These are phyloP conservation scores for Clarias fuscus DNA, from an alignment of 2,797 vertebrate genomes.

Conservation along the genomic window DNA sequence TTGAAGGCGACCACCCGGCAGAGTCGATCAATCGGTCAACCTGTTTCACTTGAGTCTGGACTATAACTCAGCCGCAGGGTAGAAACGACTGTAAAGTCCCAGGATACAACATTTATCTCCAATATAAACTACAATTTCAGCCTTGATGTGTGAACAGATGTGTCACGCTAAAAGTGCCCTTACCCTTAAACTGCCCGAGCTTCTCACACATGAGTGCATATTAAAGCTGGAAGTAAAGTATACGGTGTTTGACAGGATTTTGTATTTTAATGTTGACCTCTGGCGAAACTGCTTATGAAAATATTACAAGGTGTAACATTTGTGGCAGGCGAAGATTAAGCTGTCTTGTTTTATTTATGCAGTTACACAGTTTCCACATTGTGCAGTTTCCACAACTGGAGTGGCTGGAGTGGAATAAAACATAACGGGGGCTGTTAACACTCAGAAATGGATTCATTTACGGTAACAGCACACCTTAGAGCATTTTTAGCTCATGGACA, in stretches of 20 bases:
- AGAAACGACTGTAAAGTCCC: background rate
- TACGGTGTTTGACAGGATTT: background rate
- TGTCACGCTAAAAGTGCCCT: background rate
- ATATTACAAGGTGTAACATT: slow-evolving; percentile 17
- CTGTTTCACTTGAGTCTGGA: background rate
- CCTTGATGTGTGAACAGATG: slow-evolving; percentile 9
- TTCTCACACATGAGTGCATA: slow-evolving; percentile 2
- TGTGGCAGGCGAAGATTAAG: slow-evolving; percentile 14
- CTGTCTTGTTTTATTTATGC: slow-evolving; percentile 22
- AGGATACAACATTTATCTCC: background rate
- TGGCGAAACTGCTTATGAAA: background rate
- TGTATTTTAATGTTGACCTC: slow-evolving; percentile 9
- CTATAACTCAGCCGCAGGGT: background rate
- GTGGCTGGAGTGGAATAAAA: background rate
- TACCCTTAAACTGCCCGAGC: slow-evolving; percentile 2
- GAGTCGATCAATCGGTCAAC: background rate
- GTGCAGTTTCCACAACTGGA: background rate
- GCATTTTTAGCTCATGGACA: background rate
- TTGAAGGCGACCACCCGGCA: background rate
- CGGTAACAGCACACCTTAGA: background rate
- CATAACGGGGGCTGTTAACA: no score
- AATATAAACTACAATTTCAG: background rate
- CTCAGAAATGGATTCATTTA: background rate
- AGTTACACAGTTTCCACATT: background rate
- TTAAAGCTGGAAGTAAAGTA: slow-evolving; percentile 7